These are phyloP conservation scores for Drosophila lacertosa DNA, from an alignment of 1,140 invertebrate species.

Conservation along the genomic window DNA sequence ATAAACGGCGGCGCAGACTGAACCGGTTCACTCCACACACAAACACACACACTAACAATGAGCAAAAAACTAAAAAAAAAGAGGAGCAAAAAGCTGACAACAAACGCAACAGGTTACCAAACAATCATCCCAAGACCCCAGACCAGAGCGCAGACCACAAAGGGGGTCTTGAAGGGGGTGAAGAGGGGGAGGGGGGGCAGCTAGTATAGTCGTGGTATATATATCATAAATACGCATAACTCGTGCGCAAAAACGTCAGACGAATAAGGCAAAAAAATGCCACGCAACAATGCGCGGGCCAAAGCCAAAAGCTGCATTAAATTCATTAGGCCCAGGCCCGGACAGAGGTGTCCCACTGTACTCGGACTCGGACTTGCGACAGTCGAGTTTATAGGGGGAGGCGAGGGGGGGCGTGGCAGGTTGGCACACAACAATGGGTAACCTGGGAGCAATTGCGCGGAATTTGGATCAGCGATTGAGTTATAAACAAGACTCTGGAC, in stretches of 20 bases:
- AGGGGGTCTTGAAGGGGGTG: neutral
- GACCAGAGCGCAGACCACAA: constrained; percentile 31
- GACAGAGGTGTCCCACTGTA: constrained; percentile 39
- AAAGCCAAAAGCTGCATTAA: constrained; percentile 73
- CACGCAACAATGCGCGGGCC: constrained; percentile 61
- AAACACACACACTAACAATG: constrained; percentile 34
- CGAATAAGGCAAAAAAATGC: constrained; percentile 75
- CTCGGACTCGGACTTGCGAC: constrained; percentile 26
- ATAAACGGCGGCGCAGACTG: constrained; percentile 52
- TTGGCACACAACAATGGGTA: constrained; percentile 73
- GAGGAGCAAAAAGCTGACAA: constrained; percentile 71
- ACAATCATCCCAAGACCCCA: constrained; percentile 22
- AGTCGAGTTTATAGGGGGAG: neutral
- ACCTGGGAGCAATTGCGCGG: constrained; percentile 76
- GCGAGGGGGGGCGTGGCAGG: neutral
- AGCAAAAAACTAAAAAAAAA: constrained; percentile 28
- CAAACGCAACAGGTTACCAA: constrained; percentile 75
- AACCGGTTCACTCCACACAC: constrained; percentile 53
- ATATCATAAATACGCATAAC: constrained; percentile 83
- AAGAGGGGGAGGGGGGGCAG: constrained; percentile 10
- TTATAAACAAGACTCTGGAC: constrained; percentile 57
- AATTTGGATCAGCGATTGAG: constrained; percentile 82
- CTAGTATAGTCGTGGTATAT: constrained; percentile 40
- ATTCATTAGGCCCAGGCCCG: constrained; percentile 69
- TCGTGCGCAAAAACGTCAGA: constrained; percentile 81